Percentiles rank a stretch among this genome's conserved stretches.
These are phyloP conservation scores for Apamea epomidion DNA, from an alignment of 2,888 invertebrate genomes.

Conservation along the genomic window DNA sequence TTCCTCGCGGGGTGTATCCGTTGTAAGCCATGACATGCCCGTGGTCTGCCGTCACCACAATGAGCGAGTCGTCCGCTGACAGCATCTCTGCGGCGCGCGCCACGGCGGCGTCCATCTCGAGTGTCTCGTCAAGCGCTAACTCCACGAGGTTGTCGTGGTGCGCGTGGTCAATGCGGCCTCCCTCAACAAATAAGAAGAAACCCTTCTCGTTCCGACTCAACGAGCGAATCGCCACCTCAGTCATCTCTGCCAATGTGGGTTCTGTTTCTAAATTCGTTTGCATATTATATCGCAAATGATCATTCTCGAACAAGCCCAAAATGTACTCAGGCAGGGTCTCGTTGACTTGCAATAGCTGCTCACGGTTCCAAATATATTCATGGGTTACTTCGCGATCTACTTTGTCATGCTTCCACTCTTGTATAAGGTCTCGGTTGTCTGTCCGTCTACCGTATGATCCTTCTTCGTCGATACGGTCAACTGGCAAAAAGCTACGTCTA, in stretches of 20 bases:
- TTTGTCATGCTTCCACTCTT: conserved; percentile 91
- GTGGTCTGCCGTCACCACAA: conserved; percentile 94
- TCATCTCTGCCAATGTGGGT: conserved; percentile 90
- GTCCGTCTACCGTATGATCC: conserved; percentile 82
- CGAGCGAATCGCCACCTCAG: conserved; percentile 92
- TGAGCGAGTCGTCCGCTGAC: conserved; percentile 90
- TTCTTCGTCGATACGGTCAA: conserved; percentile 85
- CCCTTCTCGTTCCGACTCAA: conserved; percentile 92
- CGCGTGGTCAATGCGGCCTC: conserved; percentile 91
- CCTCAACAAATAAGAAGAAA: conserved; percentile 92
- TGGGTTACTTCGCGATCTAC: conserved; percentile 74
- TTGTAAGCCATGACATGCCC: conserved; percentile 92
- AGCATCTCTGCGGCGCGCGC: conserved; percentile 81
- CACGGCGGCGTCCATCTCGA: conserved; percentile 91
- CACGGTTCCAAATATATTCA: conserved; percentile 90
- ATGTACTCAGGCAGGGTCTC: conserved; percentile 89
- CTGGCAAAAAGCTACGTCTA: conserved; percentile 91
- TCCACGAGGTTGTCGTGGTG: conserved; percentile 90
- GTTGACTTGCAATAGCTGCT: conserved; percentile 84
- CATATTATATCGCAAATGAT: conserved; percentile 92
- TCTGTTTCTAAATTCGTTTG: conserved; percentile 84
- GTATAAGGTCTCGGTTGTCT: conserved; percentile 92
- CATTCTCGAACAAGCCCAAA: conserved; percentile 91
- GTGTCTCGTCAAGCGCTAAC: conserved; percentile 75
- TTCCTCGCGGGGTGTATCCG: conserved; percentile 92